Evolutionary conservation across 2,113 vertebrate species (phyloP).

Genomic region (Etheostoma spectabile): DNA sequence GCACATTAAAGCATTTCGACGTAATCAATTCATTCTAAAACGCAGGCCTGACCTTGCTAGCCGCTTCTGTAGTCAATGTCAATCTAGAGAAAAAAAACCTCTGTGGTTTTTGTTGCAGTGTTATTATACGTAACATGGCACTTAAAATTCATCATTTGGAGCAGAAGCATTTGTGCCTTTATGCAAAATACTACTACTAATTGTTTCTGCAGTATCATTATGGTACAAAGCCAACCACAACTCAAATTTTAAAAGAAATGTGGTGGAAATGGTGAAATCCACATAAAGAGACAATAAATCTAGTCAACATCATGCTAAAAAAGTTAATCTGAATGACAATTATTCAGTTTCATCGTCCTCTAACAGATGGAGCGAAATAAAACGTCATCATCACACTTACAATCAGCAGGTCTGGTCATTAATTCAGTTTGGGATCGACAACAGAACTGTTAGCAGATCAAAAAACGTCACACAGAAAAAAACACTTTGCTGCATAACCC

Average conservation of each 20-base stretch:
- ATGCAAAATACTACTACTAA: background rate
- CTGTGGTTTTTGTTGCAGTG: constrained; percentile 9
- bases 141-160: constrained; percentile 11
- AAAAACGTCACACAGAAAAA: background rate
- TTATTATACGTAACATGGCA: constrained; percentile 1
- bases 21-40: constrained; percentile 60
- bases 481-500: background rate
- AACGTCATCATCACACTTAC: constrained; percentile 1
- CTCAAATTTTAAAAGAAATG: background rate
- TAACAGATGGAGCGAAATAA: background rate
- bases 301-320: background rate
- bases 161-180: background rate
- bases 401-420: background rate
- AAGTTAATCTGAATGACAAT: background rate
- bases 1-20: constrained; percentile 62
- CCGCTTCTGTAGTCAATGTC: constrained; percentile 30
- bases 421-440: background rate
- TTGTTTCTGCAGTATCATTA: background rate
- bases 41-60: constrained; percentile 64
- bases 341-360: background rate
- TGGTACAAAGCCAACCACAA: background rate
- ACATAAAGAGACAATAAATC: background rate
- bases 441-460: background rate
- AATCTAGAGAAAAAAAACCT: constrained; percentile 12
- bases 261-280: background rate